Conservation (phyloP, 2,113 vertebrate species). For the Seriola rivoliana region DNA sequence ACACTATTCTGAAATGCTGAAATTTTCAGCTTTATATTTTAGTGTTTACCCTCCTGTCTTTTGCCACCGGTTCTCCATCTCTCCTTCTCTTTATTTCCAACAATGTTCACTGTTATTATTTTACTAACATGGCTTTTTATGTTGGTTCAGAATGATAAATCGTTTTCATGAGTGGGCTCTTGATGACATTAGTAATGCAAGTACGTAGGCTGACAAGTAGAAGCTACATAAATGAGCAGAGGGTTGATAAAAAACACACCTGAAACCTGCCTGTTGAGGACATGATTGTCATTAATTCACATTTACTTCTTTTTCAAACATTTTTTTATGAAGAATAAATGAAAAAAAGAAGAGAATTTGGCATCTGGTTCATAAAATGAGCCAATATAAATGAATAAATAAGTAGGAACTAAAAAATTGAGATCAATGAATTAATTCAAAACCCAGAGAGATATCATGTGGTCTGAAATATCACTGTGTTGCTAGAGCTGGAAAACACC, state of each 20-base stretch:
- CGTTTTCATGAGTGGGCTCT: constrained; percentile 28
- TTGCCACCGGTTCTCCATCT: too few relatives aligned
- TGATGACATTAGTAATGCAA: constrained; percentile 32
- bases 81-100: too few relatives aligned
- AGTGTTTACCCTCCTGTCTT: background rate
- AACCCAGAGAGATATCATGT: background rate
- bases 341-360: background rate
- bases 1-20: background rate
- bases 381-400: background rate
- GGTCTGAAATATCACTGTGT: background rate
- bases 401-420: background rate
- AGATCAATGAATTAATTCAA: background rate
- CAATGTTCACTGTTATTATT: too few relatives aligned
- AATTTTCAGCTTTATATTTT: background rate
- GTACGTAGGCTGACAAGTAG: constrained; percentile 12
- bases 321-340: background rate
- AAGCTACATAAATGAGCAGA: constrained; percentile 9
- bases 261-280: background rate
- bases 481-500: background rate
- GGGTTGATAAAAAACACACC: background rate
- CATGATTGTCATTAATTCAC: background rate
- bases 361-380: background rate
- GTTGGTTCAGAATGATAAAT: constrained; percentile 38
- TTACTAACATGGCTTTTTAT: constrained; percentile 26
- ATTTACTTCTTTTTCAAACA: too few relatives aligned